Evolutionary conservation across 2,888 invertebrate genomes (phyloP).

Genomic region (Acleris laterana): DNA sequence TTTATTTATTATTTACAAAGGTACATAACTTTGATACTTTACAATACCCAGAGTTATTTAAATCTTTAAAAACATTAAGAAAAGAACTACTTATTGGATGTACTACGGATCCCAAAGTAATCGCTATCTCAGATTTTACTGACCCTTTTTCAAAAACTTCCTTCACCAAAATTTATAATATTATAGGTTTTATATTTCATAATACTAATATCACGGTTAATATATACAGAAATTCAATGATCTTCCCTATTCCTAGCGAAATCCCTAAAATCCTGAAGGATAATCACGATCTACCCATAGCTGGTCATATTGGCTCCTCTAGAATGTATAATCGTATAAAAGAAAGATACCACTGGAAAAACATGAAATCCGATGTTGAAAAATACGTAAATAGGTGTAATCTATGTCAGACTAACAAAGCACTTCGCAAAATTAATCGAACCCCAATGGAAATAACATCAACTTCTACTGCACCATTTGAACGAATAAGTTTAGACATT

Average conservation of each 20-base stretch:
- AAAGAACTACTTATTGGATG: too few relatives aligned
- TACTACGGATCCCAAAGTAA: neutral
- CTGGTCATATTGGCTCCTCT: neutral
- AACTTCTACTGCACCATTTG: slow-evolving; percentile 23
- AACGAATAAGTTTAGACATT: slow-evolving; percentile 33
- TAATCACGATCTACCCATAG: neutral
- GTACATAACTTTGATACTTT: too few relatives aligned
- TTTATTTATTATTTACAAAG: too few relatives aligned
- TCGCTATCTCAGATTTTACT: slow-evolving; percentile 32
- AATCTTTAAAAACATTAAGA: too few relatives aligned
- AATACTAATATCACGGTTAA: neutral
- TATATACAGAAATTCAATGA: neutral
- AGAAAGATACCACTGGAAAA: neutral
- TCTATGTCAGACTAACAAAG: slow-evolving; percentile 35
- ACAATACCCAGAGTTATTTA: too few relatives aligned
- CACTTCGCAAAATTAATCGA: neutral
- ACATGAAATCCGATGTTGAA: neutral
- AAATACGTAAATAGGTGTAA: slow-evolving; percentile 34
- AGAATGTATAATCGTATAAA: neutral
- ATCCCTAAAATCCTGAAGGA: neutral
- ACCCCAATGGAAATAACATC: slow-evolving; percentile 23
- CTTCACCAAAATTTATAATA: neutral
- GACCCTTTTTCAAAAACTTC: slow-evolving; percentile 28
- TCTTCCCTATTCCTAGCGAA: neutral
- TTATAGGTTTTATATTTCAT: neutral